These are phyloP conservation scores for Gasterosteus aculeatus DNA, from an alignment of 2,113 vertebrate species.

Conservation along the genomic window DNA sequence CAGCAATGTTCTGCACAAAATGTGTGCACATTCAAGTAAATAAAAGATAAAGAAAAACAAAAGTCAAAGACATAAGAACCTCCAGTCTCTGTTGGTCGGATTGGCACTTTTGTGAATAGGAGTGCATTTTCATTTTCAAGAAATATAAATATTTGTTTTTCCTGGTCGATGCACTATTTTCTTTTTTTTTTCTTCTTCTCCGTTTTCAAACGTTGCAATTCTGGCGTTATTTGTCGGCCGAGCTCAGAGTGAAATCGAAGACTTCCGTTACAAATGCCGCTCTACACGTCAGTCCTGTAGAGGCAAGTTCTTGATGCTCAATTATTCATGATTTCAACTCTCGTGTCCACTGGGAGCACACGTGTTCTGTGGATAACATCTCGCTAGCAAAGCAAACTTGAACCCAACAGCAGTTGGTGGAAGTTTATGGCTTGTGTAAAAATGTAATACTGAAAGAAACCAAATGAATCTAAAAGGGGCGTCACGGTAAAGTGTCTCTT, in stretches of 20 bases:
- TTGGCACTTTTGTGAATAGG: slow-evolving; percentile 88
- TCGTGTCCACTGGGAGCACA: slow-evolving; percentile 42
- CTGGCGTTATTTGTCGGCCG: slow-evolving; percentile 53
- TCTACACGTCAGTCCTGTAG: slow-evolving; percentile 40
- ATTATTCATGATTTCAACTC: slow-evolving; percentile 54
- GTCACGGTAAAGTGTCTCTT: background rate
- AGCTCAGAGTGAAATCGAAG: slow-evolving; percentile 50
- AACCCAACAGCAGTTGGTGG: background rate
- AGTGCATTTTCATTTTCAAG: slow-evolving; percentile 78
- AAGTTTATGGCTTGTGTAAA: background rate
- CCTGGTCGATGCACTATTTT: slow-evolving; percentile 58
- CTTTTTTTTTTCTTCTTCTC: slow-evolving; percentile 21
- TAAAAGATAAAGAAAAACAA: slow-evolving; percentile 67
- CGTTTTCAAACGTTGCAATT: slow-evolving; percentile 44
- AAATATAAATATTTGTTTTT: slow-evolving; percentile 62
- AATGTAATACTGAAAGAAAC: slow-evolving; percentile 6
- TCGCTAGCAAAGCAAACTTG: background rate
- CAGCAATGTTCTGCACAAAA: slow-evolving; percentile 85
- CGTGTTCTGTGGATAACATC: slow-evolving; percentile 63
- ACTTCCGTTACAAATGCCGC: slow-evolving; percentile 55
- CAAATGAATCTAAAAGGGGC: background rate
- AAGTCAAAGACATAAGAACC: slow-evolving; percentile 78
- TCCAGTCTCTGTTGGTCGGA: slow-evolving; percentile 84
- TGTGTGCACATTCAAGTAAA: slow-evolving; percentile 86
- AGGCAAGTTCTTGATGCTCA: slow-evolving; percentile 50